Percentiles rank a stretch among this genome's conserved stretches.
These are phyloP conservation scores for Tonatia bakeri DNA, from an alignment of 2,113 vertebrate species.

Conservation along the genomic window DNA sequence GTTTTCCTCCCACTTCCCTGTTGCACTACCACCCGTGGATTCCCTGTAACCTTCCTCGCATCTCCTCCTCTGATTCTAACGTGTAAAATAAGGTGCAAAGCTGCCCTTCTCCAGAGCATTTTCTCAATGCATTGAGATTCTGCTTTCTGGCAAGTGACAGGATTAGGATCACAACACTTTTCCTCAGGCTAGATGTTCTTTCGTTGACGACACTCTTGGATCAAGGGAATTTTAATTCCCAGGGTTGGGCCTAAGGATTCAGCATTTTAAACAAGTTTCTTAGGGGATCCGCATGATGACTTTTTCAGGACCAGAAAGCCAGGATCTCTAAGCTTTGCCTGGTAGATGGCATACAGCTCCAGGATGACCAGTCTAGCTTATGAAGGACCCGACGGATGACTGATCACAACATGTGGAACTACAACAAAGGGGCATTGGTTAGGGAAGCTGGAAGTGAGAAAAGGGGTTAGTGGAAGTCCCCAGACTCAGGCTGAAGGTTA, in stretches of 20 bases:
- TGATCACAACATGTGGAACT: neutral
- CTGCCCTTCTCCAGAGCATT: neutral
- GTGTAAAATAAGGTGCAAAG: neutral
- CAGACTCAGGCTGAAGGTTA: neutral
- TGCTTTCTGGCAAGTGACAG: neutral
- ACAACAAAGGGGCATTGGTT: neutral
- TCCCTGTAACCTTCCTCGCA: too few relatives aligned
- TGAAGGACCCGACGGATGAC: neutral
- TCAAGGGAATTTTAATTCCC: neutral
- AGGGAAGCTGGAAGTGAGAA: neutral
- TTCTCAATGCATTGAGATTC: neutral
- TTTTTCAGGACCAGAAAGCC: neutral
- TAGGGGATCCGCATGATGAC: neutral
- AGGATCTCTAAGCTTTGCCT: neutral
- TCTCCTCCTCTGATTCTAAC: neutral
- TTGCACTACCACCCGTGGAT: neutral
- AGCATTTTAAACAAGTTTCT: neutral
- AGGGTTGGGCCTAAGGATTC: neutral
- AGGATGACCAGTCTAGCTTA: neutral
- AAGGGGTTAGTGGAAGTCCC: neutral
- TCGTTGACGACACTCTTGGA: neutral
- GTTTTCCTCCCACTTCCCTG: neutral
- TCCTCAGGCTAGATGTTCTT: neutral
- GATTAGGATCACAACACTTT: neutral
- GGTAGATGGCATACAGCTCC: neutral